These are phyloP conservation scores for Gymnoscopelus microlampas DNA, from an alignment of 2,797 vertebrate species.

Conservation along the genomic window DNA sequence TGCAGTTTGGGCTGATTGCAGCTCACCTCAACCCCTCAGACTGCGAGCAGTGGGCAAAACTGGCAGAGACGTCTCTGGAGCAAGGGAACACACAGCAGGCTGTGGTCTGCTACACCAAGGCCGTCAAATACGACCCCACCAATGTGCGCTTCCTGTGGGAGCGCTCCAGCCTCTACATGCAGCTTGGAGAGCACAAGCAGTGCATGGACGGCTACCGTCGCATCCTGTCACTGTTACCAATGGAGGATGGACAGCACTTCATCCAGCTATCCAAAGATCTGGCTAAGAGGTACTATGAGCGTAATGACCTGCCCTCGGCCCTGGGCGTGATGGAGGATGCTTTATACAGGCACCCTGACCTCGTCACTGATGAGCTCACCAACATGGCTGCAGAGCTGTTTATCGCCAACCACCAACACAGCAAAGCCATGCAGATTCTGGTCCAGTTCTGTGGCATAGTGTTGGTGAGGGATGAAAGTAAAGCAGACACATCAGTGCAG, in stretches of 20 bases:
- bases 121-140: conserved; percentile 92
- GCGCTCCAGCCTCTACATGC: conserved; percentile 92
- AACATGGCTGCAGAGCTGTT: conserved; percentile 96
- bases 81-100: conserved; percentile 97
- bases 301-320: conserved; percentile 89
- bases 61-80: conserved; percentile 97
- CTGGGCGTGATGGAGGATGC: conserved; percentile 93
- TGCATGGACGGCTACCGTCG: conserved; percentile 97
- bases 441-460: background rate
- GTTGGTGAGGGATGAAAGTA: background rate
- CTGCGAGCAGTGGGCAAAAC: conserved; percentile 94
- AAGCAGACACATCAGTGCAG: conserved; percentile 8
- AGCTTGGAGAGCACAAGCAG: conserved; percentile 93
- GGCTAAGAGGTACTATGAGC: conserved; percentile 98
- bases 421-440: conserved; percentile 88
- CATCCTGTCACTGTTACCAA: conserved; percentile 90
- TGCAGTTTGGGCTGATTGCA: conserved; percentile 96
- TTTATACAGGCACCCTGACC: conserved; percentile 87
- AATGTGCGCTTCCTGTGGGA: conserved; percentile 97
- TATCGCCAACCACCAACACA: conserved; percentile 90
- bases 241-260: conserved; percentile 93
- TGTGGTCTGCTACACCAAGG: conserved; percentile 96
- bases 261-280: conserved; percentile 98
- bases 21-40: conserved; percentile 97
- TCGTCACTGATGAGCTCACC: conserved; percentile 92